Evolutionary conservation across 1,140 invertebrate genomes (phyloP), one percentile per base, ranked within the genome.

Genomic region (Lamellibrachia luymesi): DNA sequence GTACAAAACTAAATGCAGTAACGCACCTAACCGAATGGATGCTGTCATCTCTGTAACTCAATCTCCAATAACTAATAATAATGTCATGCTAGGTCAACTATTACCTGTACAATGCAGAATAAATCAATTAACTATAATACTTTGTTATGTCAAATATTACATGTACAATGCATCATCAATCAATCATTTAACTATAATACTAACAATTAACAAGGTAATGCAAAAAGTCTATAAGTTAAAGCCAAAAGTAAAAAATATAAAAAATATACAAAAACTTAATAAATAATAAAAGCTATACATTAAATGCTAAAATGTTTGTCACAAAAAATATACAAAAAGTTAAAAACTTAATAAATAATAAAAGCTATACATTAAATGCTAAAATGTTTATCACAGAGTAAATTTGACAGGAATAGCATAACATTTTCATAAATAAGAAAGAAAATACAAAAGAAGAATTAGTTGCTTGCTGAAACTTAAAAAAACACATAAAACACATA

Each of bases 361-460:
- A 80, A 80, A 10, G 64, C 17, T 80, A 91, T 64, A 90, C 89
- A 90, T 51, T n/a, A 56, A 51, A 93, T 51, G 49, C 50, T 90
- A 91, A 91, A 92, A 93, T 51, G 94, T 94, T 93, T 6, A 94
- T 51, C 49, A 27, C 38, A 38, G 17, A 22, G 89, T 90, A 17
- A 4, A 90, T 49, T 91, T 22, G 2, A n/a, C 50, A 50, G n/a
- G 50, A 92, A 8, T 50, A 50, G 49, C 8, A 92, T 51, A 92
- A 80, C 38, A 38, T 38, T 38, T 38, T 38, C 38, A 38, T 38
- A 38, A 38, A 38, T 38, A 22, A 10, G 13, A 80, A 4, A 80
- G 64, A 80, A 80, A 80, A 10, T 80, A 22, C 25, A 80, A 80
- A 80, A 80, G 64, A 22, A 10, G 64, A 80, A 22, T 80, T 17